Percentiles rank a stretch among this genome's conserved stretches.
Evolutionary conservation across 2,888 invertebrate species (phyloP).

Genomic region (Orthosia incerta): DNA sequence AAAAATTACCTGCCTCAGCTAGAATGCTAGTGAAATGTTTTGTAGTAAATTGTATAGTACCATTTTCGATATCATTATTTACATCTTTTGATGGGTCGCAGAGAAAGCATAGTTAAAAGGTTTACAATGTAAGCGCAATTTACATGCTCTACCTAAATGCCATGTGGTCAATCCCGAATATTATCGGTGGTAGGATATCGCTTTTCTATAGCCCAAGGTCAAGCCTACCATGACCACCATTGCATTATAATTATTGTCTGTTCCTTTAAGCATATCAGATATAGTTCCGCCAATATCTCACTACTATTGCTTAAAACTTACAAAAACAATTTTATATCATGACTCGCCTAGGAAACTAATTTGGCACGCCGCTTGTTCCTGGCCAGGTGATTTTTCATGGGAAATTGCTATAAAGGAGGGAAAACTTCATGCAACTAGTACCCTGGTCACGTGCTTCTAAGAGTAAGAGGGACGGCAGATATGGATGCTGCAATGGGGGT

Average conservation of each 20-base stretch:
- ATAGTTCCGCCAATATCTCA: background rate
- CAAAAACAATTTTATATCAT: conserved; percentile 60
- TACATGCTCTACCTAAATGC: too few relatives aligned
- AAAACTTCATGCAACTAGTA: conserved; percentile 80
- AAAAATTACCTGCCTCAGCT: too few relatives aligned
- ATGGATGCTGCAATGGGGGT: conserved; percentile 25
- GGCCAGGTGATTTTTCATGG: conserved; percentile 86
- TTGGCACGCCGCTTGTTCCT: conserved; percentile 72
- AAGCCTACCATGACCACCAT: too few relatives aligned
- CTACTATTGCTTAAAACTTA: conserved; percentile 30
- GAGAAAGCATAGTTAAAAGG: too few relatives aligned
- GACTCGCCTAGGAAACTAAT: conserved; percentile 73
- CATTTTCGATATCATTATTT: too few relatives aligned
- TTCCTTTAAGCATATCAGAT: background rate
- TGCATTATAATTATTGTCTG: background rate
- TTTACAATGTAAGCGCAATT: too few relatives aligned
- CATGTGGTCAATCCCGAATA: too few relatives aligned
- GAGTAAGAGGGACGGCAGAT: conserved; percentile 68
- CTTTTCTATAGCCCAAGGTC: too few relatives aligned
- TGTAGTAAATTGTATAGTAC: too few relatives aligned
- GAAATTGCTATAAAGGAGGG: conserved; percentile 82
- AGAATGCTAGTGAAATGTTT: too few relatives aligned
- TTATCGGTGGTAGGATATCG: too few relatives aligned
- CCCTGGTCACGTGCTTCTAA: conserved; percentile 80
- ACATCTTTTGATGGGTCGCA: too few relatives aligned